These are phyloP conservation scores for Vicugna pacos DNA, from an alignment of 2,113 vertebrate genomes.

Conservation along the genomic window DNA sequence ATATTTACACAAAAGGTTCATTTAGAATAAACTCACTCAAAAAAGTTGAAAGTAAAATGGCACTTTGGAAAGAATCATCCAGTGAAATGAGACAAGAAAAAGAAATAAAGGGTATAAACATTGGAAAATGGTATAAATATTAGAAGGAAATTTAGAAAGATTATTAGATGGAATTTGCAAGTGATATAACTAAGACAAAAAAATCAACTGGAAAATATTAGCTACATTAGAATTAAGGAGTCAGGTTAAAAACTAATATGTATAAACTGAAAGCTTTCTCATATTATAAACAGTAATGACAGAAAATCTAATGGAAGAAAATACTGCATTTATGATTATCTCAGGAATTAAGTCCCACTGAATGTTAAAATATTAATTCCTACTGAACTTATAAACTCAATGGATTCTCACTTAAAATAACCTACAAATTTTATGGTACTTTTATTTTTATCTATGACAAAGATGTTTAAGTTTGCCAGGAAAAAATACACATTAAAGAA, in stretches of 20 bases:
- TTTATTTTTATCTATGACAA: conserved; percentile 16
- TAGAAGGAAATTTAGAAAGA: not conserved
- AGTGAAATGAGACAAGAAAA: conserved; percentile 9
- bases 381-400: conserved; percentile 4
- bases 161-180: not conserved
- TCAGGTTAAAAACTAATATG: not conserved
- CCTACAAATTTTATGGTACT: not conserved
- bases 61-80: not conserved
- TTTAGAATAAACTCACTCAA: conserved; percentile 4
- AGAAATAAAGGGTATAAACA: not conserved
- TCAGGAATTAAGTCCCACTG: not conserved
- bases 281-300: not conserved
- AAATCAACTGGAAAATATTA: conserved; percentile 30
- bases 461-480: not conserved
- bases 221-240: not conserved
- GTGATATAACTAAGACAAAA: not conserved
- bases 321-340: not conserved
- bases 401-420: not conserved
- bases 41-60: conserved; percentile 29
- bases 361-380: conserved; percentile 13
- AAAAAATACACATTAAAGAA: conserved; percentile 26
- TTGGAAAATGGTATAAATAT: not conserved
- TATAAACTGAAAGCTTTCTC: conserved; percentile 12
- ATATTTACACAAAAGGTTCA: not conserved
- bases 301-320: conserved; percentile 38